phyloP scores from a whole-genome alignment of 2,797 vertebrate genomes.

The Leuciscus waleckii region DNA sequence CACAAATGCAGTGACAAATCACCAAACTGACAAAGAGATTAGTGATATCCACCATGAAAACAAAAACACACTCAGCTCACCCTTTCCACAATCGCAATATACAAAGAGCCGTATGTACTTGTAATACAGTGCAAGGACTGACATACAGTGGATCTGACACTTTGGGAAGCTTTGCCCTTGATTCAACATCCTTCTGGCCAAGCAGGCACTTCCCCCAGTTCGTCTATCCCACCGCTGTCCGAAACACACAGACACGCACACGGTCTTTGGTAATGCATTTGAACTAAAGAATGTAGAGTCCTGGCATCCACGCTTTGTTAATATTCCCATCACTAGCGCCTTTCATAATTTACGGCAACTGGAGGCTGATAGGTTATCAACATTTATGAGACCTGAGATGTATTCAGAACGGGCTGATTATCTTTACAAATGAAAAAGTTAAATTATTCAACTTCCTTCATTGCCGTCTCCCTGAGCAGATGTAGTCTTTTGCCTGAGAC shows the following conservation, averaged over 20 bases:
- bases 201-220: constrained; percentile 13
- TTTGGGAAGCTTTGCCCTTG: constrained; percentile 49
- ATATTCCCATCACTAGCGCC: constrained; percentile 92
- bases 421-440: constrained; percentile 99
- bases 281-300: constrained; percentile 70
- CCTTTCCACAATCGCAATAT: constrained; percentile 7
- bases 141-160: constrained; percentile 32
- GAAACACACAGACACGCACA: constrained; percentile 67
- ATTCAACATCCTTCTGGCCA: constrained; percentile 37
- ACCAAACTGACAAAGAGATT: constrained; percentile 13
- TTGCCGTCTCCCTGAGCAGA: constrained; percentile 67
- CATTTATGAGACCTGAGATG: constrained; percentile 99
- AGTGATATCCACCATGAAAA: neutral
- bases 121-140: constrained; percentile 18
- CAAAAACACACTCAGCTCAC: constrained; percentile 13
- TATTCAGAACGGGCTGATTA: constrained; percentile 99
- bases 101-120: neutral
- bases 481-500: constrained; percentile 67
- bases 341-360: constrained; percentile 99
- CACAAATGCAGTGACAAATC: neutral
- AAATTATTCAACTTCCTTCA: constrained; percentile 86
- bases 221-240: constrained; percentile 16
- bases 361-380: constrained; percentile 99
- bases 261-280: constrained; percentile 86
- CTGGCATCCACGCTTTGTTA: constrained; percentile 82